phyloP scores from a whole-genome alignment of 1,140 invertebrate genomes.

The Maniola jurtina region DNA sequence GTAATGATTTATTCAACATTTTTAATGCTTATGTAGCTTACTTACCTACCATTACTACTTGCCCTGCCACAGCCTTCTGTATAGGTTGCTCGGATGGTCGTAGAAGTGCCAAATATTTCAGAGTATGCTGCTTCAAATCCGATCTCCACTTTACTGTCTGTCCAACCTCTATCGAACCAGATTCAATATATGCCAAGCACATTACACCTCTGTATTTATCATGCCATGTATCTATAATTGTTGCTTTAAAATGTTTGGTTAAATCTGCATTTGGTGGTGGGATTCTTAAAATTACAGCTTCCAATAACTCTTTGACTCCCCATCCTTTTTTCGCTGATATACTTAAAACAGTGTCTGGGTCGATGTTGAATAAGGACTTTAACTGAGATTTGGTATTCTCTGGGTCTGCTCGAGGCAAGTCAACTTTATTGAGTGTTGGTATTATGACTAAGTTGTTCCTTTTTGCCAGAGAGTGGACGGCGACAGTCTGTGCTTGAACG shows the following conservation, averaged over 20 bases:
- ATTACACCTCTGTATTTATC: constrained; percentile 93
- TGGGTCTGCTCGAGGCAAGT: constrained; percentile 94
- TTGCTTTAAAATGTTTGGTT: constrained; percentile 84
- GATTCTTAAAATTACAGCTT: constrained; percentile 88
- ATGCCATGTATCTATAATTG: constrained; percentile 97
- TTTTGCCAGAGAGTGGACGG: constrained; percentile 97
- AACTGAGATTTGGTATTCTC: constrained; percentile 89
- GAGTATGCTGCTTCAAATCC: constrained; percentile 85
- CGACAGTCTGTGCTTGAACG: constrained; percentile 98
- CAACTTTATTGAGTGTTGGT: constrained; percentile 98
- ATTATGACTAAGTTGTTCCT: constrained; percentile 90
- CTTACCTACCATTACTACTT: constrained; percentile 78
- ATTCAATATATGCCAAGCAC: constrained; percentile 87
- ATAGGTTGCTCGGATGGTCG: constrained; percentile 87
- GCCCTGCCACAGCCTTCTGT: constrained; percentile 81
- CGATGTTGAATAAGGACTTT: constrained; percentile 91
- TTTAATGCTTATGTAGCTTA: constrained; percentile 12
- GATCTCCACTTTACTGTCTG: constrained; percentile 81
- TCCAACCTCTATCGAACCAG: constrained; percentile 86
- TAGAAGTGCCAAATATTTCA: constrained; percentile 90
- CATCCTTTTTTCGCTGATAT: constrained; percentile 95
- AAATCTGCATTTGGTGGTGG: constrained; percentile 85
- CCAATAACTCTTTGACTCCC: constrained; percentile 87
- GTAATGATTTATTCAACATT: no score
- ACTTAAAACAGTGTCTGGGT: constrained; percentile 80